Base-by-base conservation (phyloP, 1,140 invertebrate genomes). In the Tribolium madens region DNA sequence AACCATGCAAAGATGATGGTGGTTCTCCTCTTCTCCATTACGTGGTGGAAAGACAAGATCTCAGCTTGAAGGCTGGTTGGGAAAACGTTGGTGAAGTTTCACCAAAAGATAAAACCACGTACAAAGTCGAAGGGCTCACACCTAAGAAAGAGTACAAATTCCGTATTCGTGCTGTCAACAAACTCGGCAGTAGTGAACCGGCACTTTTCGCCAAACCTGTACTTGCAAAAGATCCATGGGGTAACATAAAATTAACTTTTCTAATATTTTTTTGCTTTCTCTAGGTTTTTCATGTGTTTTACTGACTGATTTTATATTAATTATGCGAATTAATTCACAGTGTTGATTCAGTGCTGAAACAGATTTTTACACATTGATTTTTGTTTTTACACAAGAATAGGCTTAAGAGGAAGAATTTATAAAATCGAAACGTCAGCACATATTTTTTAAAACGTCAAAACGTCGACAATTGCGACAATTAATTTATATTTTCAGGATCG, bases 161-260 rank as follows among this genome's bases (percentile, higher is more conserved):
- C 89, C 91, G 98, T 76, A 97, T 99, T 75, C 91, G 93, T 75
- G 98, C 97, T 57, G 93, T 98, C 9, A 99, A 99, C 85, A 96
- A 96, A 84, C 90, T 96, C 74, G 94, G 94, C 53, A 89, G 92
- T 4, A 94, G 96, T 86, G 96, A 98, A 85, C 96, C 96, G 57
- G 93, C 95, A 15, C 87, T 93, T 5, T 95, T 97, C 82, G 92
- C 88, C 76, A 97, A 95, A 84, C 91, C 94, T 21, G 92, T 97
- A 18, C 86, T 98, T 50, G 97, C 97, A 36, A 99, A 99, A 87
- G 97, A 99, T 93, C 97, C 97, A 80, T 99, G 96, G 95, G 96
- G 95, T 97, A 89, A 88, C 57, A 64, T 33, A 64, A 87, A 84
- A 76, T 70, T 52, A 42, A 48, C 42, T 70, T 68, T 33, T 64